These are phyloP conservation scores for Lordiphosa andalusiaca DNA, from an alignment of 2,888 invertebrate species.

Conservation along the genomic window DNA sequence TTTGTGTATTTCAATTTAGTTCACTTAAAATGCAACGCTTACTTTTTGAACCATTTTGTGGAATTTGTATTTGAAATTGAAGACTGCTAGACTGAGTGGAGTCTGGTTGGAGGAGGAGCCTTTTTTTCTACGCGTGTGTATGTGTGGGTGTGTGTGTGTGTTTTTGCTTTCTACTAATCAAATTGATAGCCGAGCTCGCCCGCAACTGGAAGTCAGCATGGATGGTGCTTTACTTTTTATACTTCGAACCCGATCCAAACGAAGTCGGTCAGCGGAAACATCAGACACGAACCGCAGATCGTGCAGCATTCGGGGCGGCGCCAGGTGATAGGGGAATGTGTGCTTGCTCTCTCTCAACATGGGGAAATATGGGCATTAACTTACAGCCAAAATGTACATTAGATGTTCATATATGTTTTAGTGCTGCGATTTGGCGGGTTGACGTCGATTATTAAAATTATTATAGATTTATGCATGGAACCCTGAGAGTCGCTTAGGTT, in stretches of 20 bases:
- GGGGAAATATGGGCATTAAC: too few relatives aligned
- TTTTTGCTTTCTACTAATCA: constrained; percentile 20
- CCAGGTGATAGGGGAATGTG: constrained; percentile 17
- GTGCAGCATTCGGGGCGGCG: constrained; percentile 32
- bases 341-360: not conserved
- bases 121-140: not conserved
- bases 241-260: constrained; percentile 29
- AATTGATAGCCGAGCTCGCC: constrained; percentile 50
- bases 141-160: not conserved
- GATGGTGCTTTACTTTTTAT: constrained; percentile 54
- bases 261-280: constrained; percentile 30
- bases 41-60: constrained; percentile 50
- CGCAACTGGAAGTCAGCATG: constrained; percentile 48
- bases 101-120: too few relatives aligned
- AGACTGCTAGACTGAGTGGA: not conserved
- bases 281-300: constrained; percentile 14
- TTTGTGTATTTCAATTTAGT: constrained; percentile 1
- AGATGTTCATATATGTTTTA: too few relatives aligned
- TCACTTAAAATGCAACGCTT: constrained; percentile 25
- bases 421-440: too few relatives aligned
- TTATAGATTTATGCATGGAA: too few relatives aligned
- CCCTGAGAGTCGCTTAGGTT: too few relatives aligned
- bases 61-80: not conserved
- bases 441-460: too few relatives aligned
- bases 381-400: too few relatives aligned